These are phyloP conservation scores for Stictocephala bisonia DNA, from an alignment of 2,888 invertebrate species.

Conservation along the genomic window DNA sequence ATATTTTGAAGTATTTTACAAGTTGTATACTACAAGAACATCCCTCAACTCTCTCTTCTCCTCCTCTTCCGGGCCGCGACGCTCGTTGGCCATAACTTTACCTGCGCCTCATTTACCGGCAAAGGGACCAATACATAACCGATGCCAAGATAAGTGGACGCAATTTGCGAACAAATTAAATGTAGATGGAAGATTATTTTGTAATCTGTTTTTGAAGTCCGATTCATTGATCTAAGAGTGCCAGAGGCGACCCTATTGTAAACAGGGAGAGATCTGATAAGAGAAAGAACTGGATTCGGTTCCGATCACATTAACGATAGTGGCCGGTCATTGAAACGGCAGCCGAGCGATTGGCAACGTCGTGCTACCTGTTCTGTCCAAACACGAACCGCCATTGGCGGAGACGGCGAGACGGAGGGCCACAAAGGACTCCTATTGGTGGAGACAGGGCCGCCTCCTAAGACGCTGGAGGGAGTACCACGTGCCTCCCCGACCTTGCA, in stretches of 20 bases:
- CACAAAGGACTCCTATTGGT: conserved; percentile 27
- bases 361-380: conserved; percentile 5
- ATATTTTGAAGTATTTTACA: too few relatives aligned
- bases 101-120: conserved; percentile 1
- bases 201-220: conserved; percentile 37
- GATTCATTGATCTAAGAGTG: conserved; percentile 37
- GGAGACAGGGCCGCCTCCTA: conserved; percentile 26
- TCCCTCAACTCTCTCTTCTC: too few relatives aligned
- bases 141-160: conserved; percentile 17
- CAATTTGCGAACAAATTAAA: conserved; percentile 41
- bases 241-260: conserved; percentile 34
- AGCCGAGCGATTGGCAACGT: conserved; percentile 15
- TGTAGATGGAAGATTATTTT: conserved; percentile 41
- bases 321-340: conserved; percentile 25
- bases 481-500: conserved; percentile 42
- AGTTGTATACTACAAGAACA: too few relatives aligned
- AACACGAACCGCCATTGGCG: too few relatives aligned
- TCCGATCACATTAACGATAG: conserved; percentile 25
- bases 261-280: conserved; percentile 38
- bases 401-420: not conserved
- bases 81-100: too few relatives aligned
- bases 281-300: conserved; percentile 18
- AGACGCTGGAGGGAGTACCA: conserved; percentile 23
- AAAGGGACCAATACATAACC: not conserved
- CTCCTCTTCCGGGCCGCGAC: too few relatives aligned